Evolutionary conservation across 2,113 vertebrate genomes (phyloP).

Genomic region (Ranitomeya imitator): DNA sequence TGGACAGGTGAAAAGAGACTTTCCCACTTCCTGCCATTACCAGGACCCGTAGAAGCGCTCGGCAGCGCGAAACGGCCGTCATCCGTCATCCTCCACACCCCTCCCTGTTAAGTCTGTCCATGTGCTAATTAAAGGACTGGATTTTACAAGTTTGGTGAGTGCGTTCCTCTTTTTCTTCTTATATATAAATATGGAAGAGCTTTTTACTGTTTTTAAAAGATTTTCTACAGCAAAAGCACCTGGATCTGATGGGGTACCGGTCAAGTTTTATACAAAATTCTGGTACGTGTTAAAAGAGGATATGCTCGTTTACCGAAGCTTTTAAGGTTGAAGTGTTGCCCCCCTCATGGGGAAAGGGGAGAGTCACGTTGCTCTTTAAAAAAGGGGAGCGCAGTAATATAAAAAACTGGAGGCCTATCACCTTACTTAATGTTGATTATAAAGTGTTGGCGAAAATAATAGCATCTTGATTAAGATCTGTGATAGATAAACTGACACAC

Average conservation of each 20-base stretch:
- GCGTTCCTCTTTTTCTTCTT: too few species aligned
- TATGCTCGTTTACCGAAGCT: background rate
- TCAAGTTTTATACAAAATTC: background rate
- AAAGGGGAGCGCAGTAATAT: background rate
- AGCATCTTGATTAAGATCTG: background rate
- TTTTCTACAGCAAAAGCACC: background rate
- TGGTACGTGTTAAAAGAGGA: background rate
- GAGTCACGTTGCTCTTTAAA: background rate
- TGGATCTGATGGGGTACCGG: background rate
- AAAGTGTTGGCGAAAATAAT: background rate
- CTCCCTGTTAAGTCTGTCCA: too few species aligned
- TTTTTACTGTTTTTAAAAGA: background rate
- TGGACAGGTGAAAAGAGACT: too few species aligned
- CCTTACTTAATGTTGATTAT: background rate
- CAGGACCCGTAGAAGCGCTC: too few species aligned
- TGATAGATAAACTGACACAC: background rate
- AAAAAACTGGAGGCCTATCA: background rate
- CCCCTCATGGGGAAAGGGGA: background rate
- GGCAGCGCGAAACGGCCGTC: too few species aligned
- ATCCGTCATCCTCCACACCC: too few species aligned
- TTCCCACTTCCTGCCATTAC: too few species aligned
- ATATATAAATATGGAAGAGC: background rate
- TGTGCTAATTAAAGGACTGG: too few species aligned
- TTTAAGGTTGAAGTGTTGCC: background rate
- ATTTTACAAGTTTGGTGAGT: too few species aligned